Base-by-base conservation (phyloP, 1,140 invertebrate genomes). In the Subanguina moxae region DNA sequence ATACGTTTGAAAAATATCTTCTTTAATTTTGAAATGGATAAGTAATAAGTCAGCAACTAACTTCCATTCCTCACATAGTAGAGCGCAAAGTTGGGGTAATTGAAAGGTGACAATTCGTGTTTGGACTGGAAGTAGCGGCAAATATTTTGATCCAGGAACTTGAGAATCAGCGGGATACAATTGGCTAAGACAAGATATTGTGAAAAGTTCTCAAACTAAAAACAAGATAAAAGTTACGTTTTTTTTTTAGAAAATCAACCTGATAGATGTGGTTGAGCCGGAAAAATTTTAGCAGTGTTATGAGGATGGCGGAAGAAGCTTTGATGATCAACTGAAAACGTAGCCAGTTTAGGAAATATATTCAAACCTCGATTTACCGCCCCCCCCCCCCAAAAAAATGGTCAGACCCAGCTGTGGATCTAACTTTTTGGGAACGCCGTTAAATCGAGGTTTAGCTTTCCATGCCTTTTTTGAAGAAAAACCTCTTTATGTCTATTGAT, bases 61-160 rank as follows among this genome's bases (percentile, higher is more conserved):
- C 80, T 57, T 57, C 66, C 58, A 62, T 80, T 78, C 19, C 72
- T 65, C 7, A 75, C 78, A 69, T 72, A 82, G 56, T 76, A 69
- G 13, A 82, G 43, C 3, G 72, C 57, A 27, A 61, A 70, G 42
- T 76, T 71, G 17, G 80, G 80, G 57, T 76, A 82, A 63, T 76
- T 77, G 48, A 72, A 82, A 13, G 74, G 64, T 9, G 72, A 78
- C 72, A 72, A 83, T 88, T 90, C 89, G 84, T 97, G 95, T 84
- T 94, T 95, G 23, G 93, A 90, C 78, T 91, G 90, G 66, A 97
- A 90, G 85, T 97, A 97, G 45, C 90, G 89, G 76, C 92, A 88
- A 69, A 98, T 96, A 80, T 97, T 96, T 84, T 98, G 95, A 86
- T 98, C 98, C 80, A 99, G 93, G 86, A 99, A 98, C 83, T 99